These are phyloP conservation scores for Indicator maculatus DNA, from an alignment of 2,113 vertebrate species.

Conservation along the genomic window DNA sequence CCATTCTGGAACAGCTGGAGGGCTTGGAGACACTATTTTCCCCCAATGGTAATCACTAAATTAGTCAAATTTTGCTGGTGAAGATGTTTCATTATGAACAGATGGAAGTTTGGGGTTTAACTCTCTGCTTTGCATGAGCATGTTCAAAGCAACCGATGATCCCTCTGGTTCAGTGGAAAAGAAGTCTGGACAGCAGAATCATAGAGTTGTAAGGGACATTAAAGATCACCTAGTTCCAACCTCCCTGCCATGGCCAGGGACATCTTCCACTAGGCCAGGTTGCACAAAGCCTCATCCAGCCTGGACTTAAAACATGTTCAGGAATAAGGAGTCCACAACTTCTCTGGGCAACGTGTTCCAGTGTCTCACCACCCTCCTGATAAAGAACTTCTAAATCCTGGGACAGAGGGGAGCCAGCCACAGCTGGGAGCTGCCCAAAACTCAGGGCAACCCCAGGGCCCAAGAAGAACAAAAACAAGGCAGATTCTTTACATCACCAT, in stretches of 20 bases:
- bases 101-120: constrained; percentile 16
- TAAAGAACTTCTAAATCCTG: too few relatives aligned
- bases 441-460: background rate
- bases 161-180: background rate
- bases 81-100: constrained; percentile 23
- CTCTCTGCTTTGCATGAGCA: background rate
- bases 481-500: background rate
- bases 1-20: constrained; percentile 30
- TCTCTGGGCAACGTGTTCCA: too few relatives aligned
- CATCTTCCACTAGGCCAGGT: too few relatives aligned
- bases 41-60: background rate
- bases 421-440: background rate
- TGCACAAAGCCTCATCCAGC: too few relatives aligned
- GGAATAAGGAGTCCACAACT: too few relatives aligned
- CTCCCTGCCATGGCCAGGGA: too few relatives aligned
- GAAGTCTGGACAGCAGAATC: background rate
- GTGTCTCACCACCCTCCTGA: too few relatives aligned
- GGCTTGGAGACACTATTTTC: background rate
- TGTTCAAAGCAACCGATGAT: background rate
- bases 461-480: background rate
- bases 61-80: constrained; percentile 1
- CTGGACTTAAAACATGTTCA: too few relatives aligned
- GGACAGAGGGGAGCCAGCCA: background rate
- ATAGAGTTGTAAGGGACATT: too few relatives aligned
- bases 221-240: too few relatives aligned